These are phyloP conservation scores for Corythaixoides concolor DNA, from an alignment of 2,113 vertebrate genomes.

Conservation along the genomic window DNA sequence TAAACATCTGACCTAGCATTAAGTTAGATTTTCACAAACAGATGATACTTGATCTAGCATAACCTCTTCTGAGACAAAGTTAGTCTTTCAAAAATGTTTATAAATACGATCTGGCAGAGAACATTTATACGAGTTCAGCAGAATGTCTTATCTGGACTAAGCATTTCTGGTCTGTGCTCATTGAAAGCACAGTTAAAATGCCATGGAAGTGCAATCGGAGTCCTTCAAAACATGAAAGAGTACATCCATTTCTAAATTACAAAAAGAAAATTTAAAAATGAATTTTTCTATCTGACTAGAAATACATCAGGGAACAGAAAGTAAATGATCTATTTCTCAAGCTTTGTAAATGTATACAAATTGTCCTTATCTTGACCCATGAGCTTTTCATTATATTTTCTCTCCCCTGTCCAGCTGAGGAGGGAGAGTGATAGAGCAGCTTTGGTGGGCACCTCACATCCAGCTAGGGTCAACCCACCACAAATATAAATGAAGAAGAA, in stretches of 20 bases:
- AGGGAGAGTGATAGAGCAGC: too few species aligned
- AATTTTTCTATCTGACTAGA: background rate
- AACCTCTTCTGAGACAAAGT: background rate
- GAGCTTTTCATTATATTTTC: too few species aligned
- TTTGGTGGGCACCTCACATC: too few species aligned
- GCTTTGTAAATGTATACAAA: background rate
- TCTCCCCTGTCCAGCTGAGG: too few species aligned
- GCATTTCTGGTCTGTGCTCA: background rate
- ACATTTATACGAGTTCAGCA: background rate
- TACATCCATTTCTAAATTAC: background rate
- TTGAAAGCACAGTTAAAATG: background rate
- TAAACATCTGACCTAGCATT: background rate
- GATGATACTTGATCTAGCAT: background rate
- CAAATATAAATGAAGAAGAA: background rate
- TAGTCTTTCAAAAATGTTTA: background rate
- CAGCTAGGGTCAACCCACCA: too few species aligned
- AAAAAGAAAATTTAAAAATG: background rate
- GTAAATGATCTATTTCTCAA: background rate
- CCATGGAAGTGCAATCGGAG: background rate
- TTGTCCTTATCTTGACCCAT: too few species aligned
- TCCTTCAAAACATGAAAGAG: background rate
- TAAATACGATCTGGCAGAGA: slow-evolving; percentile 20
- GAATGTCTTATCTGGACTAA: background rate
- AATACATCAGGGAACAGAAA: background rate
- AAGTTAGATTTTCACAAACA: background rate